Evolutionary conservation across 2,888 invertebrate species (phyloP).

Genomic region (Morpho helenor): DNA sequence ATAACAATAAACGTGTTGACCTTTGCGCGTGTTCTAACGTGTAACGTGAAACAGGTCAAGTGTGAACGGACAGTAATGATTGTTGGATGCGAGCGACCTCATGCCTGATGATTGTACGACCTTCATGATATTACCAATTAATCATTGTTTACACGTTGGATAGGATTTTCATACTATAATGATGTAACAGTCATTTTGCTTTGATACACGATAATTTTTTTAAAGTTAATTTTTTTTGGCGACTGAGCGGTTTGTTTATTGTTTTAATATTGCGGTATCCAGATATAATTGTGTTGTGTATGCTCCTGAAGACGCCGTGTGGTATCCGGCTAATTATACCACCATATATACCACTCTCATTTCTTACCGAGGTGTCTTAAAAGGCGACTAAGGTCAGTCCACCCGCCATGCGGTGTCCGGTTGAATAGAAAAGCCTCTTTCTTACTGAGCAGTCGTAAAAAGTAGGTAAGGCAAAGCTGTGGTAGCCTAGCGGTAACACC

Average conservation of each 20-base stretch:
- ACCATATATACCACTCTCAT: no score
- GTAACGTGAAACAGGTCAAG: slow-evolving; percentile 37
- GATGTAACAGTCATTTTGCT: background rate
- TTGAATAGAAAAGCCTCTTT: no score
- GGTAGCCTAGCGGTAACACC: no score
- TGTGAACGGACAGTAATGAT: slow-evolving; percentile 35
- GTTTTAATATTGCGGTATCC: background rate
- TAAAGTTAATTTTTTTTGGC: background rate
- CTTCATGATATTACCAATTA: slow-evolving; percentile 26
- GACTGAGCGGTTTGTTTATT: background rate
- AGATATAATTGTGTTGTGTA: no score
- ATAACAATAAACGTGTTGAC: background rate
- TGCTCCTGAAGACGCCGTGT: no score
- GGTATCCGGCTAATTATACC: no score
- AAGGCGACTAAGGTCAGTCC: no score
- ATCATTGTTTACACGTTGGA: slow-evolving; percentile 21
- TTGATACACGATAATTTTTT: background rate
- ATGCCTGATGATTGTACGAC: slow-evolving; percentile 26
- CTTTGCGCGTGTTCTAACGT: background rate
- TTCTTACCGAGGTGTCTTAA: no score
- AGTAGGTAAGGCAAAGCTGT: no score
- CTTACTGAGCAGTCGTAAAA: no score
- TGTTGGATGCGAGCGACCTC: slow-evolving; percentile 29
- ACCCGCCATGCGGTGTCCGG: no score
- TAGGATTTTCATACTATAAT: background rate